Conservation (phyloP, 2,113 vertebrate genomes). For the Anguilla japonica region DNA sequence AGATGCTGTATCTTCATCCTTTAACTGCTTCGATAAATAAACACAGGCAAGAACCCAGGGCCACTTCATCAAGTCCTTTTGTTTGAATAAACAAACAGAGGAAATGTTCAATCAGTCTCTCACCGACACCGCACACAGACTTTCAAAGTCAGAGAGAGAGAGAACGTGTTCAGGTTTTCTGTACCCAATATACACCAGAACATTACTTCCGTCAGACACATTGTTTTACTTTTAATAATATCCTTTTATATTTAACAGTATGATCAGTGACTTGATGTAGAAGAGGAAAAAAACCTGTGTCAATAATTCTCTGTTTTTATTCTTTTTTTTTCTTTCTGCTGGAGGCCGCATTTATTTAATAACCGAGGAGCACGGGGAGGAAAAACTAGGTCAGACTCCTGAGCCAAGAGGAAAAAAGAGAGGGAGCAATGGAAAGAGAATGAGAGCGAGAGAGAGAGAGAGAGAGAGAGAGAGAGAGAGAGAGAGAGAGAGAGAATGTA, state of each 20-base stretch:
- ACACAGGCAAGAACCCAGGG: constrained; percentile 53
- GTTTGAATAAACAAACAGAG: constrained; percentile 64
- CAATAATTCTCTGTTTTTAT: constrained; percentile 21
- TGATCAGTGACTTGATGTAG: neutral
- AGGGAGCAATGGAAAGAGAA: neutral
- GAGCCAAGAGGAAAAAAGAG: constrained; percentile 39
- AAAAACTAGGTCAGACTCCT: constrained; percentile 60
- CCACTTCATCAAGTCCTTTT: constrained; percentile 7
- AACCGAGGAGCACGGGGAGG: constrained; percentile 49
- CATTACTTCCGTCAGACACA: neutral
- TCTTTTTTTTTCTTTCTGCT: constrained; percentile 10
- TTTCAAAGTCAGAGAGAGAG: neutral
- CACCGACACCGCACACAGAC: constrained; percentile 23
- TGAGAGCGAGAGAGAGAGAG: neutral
- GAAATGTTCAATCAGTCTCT: constrained; percentile 55
- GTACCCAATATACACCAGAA: neutral
- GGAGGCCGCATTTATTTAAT: constrained; percentile 48
- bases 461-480: neutral
- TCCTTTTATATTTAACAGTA: no score
- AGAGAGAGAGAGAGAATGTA: neutral
- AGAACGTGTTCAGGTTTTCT: neutral
- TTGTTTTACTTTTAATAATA: neutral
- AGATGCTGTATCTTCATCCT: constrained; percentile 55
- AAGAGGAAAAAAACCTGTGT: neutral
- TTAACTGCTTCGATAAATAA: constrained; percentile 57